Conservation (phyloP, 30 jellyfish, hydroid and myxozoan genomes). For the Chrysaora quinquecirrha region DNA sequence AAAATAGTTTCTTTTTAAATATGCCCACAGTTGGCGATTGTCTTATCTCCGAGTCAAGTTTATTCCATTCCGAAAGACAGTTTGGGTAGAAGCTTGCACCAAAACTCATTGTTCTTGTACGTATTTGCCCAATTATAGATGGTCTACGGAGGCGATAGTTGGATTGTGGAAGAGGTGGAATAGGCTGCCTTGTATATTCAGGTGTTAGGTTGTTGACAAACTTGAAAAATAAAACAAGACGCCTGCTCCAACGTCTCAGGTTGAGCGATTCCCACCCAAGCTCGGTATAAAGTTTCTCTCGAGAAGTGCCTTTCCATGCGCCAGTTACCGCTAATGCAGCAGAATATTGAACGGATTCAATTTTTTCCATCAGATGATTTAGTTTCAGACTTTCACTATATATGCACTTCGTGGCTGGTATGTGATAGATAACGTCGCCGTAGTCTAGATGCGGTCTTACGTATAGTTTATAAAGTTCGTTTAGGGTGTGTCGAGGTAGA, state of each 20-base stretch:
- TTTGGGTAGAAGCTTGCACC: background rate
- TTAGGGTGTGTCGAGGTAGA: too few relatives aligned
- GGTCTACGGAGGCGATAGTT: constrained; percentile 52
- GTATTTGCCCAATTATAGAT: constrained; percentile 46
- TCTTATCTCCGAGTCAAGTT: background rate
- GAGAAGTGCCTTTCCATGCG: constrained; percentile 59
- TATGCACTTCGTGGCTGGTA: too few relatives aligned
- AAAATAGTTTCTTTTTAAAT: background rate
- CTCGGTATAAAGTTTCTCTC: constrained; percentile 33
- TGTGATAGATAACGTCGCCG: too few relatives aligned
- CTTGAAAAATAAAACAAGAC: constrained; percentile 32
- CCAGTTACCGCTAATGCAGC: constrained; percentile 55
- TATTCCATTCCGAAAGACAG: background rate
- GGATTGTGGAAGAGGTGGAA: background rate
- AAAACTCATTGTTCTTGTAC: constrained; percentile 38
- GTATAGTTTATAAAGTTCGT: too few relatives aligned
- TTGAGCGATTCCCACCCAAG: constrained; percentile 60
- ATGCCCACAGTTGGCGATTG: background rate
- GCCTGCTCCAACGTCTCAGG: constrained; percentile 56
- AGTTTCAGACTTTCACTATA: too few relatives aligned
- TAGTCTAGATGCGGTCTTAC: too few relatives aligned
- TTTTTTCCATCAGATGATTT: background rate
- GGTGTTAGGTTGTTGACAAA: constrained; percentile 33
- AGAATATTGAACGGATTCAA: background rate
- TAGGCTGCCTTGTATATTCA: constrained; percentile 1